Conservation (phyloP, 1,140 invertebrate species). For the Drosophila sechellia region DNA sequence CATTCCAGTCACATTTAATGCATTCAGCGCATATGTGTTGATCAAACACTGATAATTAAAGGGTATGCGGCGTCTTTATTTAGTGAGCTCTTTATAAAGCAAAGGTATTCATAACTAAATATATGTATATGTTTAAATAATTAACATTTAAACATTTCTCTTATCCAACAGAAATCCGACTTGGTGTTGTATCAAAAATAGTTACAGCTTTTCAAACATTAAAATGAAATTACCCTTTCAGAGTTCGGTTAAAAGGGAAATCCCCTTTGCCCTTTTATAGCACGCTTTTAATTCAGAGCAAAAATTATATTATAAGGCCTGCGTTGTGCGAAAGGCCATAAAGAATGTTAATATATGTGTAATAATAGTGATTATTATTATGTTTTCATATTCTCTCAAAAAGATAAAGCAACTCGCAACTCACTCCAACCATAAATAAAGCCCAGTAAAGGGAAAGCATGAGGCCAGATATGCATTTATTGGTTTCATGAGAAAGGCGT, state of each 20-base stretch:
- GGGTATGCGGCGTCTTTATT: background rate
- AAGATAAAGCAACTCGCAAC: slow-evolving; percentile 32
- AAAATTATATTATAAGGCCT: slow-evolving; percentile 2
- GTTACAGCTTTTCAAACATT: background rate
- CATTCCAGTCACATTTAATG: background rate
- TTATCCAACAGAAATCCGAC: too few relatives aligned
- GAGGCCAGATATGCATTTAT: slow-evolving; percentile 18
- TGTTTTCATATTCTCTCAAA: slow-evolving; percentile 16
- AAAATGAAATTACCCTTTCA: slow-evolving; percentile 2
- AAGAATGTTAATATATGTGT: slow-evolving; percentile 11
- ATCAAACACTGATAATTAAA: background rate
- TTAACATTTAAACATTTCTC: too few relatives aligned
- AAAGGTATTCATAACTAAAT: too few relatives aligned
- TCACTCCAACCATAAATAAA: slow-evolving; percentile 35
- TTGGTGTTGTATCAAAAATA: background rate
- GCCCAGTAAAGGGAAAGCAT: background rate
- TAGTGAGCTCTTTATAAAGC: too few relatives aligned
- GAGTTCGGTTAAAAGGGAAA: background rate
- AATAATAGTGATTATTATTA: slow-evolving; percentile 33
- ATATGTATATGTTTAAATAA: too few relatives aligned
- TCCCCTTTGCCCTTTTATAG: background rate
- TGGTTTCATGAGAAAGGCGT: slow-evolving; percentile 21
- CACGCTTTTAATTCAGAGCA: background rate
- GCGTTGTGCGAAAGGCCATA: slow-evolving; percentile 4
- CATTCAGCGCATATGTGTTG: too few relatives aligned